Percentiles rank a stretch among this genome's conserved stretches.
Evolutionary conservation across 2,113 vertebrate species (phyloP).

Genomic region (Elephas maximus): DNA sequence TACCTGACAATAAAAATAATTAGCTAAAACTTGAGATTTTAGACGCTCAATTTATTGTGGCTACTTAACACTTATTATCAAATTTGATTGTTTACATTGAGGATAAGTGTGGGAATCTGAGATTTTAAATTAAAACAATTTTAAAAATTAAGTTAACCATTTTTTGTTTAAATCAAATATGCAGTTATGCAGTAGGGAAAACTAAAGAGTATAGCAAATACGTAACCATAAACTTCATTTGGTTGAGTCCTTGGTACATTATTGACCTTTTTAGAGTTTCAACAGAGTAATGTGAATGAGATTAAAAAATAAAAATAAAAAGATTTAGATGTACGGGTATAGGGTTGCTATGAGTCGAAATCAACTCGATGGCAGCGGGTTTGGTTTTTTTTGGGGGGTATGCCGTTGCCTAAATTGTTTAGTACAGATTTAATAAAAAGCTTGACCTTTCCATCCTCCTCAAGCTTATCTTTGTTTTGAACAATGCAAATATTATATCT

Average conservation of each 20-base stretch:
- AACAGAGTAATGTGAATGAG: neutral
- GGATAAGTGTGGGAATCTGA: neutral
- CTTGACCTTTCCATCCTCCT: neutral
- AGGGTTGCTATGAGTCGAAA: no score
- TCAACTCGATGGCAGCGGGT: no score
- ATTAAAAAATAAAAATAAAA: neutral
- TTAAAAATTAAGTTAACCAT: neutral
- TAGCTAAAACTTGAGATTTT: constrained; percentile 18
- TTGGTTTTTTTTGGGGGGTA: neutral
- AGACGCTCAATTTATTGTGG: neutral
- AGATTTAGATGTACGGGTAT: neutral
- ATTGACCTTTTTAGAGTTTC: neutral
- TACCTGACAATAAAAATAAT: constrained; percentile 45
- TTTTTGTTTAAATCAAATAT: neutral
- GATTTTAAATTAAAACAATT: neutral
- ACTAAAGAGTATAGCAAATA: neutral
- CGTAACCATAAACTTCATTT: neutral
- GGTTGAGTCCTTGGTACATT: neutral
- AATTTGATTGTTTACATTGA: neutral
- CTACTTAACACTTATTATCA: neutral
- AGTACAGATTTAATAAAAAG: neutral
- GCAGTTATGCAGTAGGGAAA: neutral
- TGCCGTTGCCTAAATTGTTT: neutral
- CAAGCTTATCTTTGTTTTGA: neutral
- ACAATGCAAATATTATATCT: neutral